Evolutionary conservation across 1,140 invertebrate species (phyloP).

Genomic region (Colletes gigas): DNA sequence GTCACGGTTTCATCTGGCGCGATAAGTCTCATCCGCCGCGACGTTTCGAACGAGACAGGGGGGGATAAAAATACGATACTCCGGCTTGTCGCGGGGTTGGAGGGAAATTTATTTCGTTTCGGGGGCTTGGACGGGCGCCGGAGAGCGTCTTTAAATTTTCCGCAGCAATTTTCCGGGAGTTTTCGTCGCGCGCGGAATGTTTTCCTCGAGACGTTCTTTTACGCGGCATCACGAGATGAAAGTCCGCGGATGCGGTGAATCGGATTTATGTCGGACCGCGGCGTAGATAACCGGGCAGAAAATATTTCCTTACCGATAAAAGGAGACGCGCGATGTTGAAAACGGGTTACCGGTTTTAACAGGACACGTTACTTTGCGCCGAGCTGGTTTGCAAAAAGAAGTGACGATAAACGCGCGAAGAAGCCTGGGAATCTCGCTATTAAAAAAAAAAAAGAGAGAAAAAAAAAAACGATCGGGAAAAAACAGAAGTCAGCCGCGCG

Average conservation of each 20-base stretch:
- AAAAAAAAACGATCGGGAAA: neutral
- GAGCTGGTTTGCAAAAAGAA: too few relatives aligned
- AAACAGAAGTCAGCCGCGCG: too few relatives aligned
- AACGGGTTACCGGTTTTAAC: neutral
- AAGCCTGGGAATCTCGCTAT: too few relatives aligned
- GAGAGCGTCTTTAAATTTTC: neutral
- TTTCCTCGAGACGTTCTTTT: neutral
- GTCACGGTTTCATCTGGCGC: slow-evolving; percentile 11
- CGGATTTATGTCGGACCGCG: neutral
- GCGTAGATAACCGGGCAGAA: neutral
- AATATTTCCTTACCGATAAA: slow-evolving; percentile 16
- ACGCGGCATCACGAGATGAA: neutral
- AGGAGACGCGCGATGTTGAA: neutral
- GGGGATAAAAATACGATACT: neutral
- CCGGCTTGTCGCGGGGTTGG: neutral
- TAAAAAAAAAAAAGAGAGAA: too few relatives aligned
- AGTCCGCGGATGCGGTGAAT: neutral
- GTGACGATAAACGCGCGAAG: neutral
- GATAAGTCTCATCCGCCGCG: slow-evolving; percentile 12
- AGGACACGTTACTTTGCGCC: neutral
- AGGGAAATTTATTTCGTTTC: slow-evolving; percentile 1
- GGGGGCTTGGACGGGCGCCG: neutral
- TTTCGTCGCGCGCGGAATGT: neutral
- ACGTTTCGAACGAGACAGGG: neutral
- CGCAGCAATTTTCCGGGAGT: neutral